phyloP scores from a whole-genome alignment of 2,797 vertebrate species.

The Decapterus maruadsi region DNA sequence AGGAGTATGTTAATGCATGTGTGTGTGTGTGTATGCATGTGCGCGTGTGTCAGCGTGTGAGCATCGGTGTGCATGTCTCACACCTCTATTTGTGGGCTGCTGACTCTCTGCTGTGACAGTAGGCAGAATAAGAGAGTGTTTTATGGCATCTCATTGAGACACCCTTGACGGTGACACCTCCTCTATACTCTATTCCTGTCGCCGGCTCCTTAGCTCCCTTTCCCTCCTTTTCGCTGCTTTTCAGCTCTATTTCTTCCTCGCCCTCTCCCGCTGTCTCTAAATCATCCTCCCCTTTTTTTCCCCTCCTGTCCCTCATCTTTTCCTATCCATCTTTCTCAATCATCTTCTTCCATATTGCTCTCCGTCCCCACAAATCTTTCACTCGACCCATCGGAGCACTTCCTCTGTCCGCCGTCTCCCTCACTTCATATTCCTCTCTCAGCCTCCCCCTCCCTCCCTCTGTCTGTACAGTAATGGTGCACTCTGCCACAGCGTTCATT shows the following conservation, averaged over 20 bases:
- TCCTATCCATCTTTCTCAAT: constrained; percentile 80
- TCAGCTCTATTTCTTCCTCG: constrained; percentile 63
- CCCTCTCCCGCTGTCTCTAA: constrained; percentile 61
- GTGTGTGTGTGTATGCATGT: constrained; percentile 25
- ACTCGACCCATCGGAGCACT: constrained; percentile 60
- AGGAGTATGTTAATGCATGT: constrained; percentile 48
- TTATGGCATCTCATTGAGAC: constrained; percentile 80
- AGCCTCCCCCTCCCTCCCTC: constrained; percentile 28
- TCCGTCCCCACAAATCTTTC: constrained; percentile 74
- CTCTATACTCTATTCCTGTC: constrained; percentile 73
- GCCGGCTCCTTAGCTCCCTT: constrained; percentile 55
- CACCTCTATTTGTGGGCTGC: constrained; percentile 59
- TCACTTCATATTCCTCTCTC: constrained; percentile 41
- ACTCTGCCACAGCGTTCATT: constrained; percentile 61
- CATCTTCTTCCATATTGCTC: constrained; percentile 78
- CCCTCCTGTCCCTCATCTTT: constrained; percentile 67
- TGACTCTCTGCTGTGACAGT: constrained; percentile 64
- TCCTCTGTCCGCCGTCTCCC: constrained; percentile 49
- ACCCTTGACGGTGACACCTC: constrained; percentile 80
- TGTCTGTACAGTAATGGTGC: constrained; percentile 62
- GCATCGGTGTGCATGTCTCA: constrained; percentile 26
- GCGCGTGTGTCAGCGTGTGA: neutral
- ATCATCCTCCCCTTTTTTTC: constrained; percentile 60
- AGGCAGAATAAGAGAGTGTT: constrained; percentile 75
- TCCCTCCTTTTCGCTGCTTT: constrained; percentile 51